Conservation (phyloP, 1,140 invertebrate species). For the Micrasema minimum region DNA sequence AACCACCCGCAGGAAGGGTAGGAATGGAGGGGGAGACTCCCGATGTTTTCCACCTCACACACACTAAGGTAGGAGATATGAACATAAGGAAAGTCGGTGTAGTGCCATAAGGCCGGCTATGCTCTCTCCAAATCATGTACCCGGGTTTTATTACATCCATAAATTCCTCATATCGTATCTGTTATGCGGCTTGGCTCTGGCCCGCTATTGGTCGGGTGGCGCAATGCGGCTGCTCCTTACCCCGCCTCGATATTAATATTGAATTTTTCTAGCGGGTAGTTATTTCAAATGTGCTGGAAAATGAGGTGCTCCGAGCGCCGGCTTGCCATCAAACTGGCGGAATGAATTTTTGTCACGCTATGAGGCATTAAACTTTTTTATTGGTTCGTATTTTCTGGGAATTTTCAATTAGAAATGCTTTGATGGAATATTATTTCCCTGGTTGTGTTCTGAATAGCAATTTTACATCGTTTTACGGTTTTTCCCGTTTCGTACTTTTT, state of each 20-base stretch:
- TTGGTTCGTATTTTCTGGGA: constrained; percentile 11
- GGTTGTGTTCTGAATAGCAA: too few relatives aligned
- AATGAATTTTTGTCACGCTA: constrained; percentile 35
- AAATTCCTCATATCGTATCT: constrained; percentile 70
- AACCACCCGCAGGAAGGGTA: background rate
- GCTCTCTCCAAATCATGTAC: constrained; percentile 67
- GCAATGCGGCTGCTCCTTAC: constrained; percentile 61
- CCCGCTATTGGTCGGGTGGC: constrained; percentile 66
- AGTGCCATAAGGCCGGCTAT: constrained; percentile 37
- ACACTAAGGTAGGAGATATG: constrained; percentile 37
- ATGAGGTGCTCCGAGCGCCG: constrained; percentile 31
- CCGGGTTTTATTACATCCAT: constrained; percentile 72
- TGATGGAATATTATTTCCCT: too few relatives aligned
- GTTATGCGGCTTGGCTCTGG: constrained; percentile 56
- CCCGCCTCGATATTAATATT: constrained; percentile 73
- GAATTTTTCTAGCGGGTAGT: constrained; percentile 67
- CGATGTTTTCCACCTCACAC: constrained; percentile 26
- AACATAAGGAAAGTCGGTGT: constrained; percentile 45
- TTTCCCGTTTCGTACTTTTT: too few relatives aligned
- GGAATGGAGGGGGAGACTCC: constrained; percentile 1
- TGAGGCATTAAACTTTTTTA: constrained; percentile 21
- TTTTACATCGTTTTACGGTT: too few relatives aligned
- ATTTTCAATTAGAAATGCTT: too few relatives aligned
- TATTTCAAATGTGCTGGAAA: constrained; percentile 44
- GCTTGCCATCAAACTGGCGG: background rate